These are phyloP conservation scores for Gallirallus australis DNA, from an alignment of 2,797 vertebrate species.

Conservation along the genomic window DNA sequence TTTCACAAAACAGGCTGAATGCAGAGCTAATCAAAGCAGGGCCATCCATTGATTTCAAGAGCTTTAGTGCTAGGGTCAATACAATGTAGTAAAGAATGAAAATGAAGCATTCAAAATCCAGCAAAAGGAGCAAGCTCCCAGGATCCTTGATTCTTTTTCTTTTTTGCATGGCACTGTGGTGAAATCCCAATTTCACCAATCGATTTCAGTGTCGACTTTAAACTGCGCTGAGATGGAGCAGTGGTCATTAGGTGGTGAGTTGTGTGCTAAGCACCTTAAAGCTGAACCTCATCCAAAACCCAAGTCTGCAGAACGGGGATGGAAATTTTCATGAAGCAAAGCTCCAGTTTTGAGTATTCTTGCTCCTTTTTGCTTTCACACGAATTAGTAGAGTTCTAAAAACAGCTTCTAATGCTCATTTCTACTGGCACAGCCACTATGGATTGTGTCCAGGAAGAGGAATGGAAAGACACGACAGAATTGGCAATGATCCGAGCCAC, in stretches of 20 bases:
- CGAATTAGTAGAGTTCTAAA: conserved; percentile 56
- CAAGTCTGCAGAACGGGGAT: conserved; percentile 18
- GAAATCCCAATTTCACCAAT: neutral
- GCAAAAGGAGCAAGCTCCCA: neutral
- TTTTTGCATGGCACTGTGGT: neutral
- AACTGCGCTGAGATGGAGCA: neutral
- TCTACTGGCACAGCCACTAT: conserved; percentile 7
- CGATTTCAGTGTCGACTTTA: neutral
- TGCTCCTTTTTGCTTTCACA: conserved; percentile 1
- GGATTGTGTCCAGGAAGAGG: conserved; percentile 53
- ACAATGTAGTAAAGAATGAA: neutral
- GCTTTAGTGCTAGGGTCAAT: neutral
- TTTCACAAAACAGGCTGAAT: neutral
- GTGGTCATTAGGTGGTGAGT: neutral
- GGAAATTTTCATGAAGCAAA: conserved; percentile 18
- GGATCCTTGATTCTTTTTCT: neutral
- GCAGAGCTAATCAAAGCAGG: neutral
- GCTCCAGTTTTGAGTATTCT: neutral
- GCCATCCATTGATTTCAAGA: neutral
- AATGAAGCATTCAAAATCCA: neutral
- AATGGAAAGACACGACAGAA: conserved; percentile 52
- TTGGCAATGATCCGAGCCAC: neutral
- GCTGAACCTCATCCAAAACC: conserved; percentile 26
- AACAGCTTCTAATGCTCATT: conserved; percentile 15
- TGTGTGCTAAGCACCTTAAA: conserved; percentile 35